A percentile compares a stretch with the other conserved stretches of the same genome.
Evolutionary conservation across 1,140 invertebrate species (phyloP).

Genomic region (Calephelis virginiensis): DNA sequence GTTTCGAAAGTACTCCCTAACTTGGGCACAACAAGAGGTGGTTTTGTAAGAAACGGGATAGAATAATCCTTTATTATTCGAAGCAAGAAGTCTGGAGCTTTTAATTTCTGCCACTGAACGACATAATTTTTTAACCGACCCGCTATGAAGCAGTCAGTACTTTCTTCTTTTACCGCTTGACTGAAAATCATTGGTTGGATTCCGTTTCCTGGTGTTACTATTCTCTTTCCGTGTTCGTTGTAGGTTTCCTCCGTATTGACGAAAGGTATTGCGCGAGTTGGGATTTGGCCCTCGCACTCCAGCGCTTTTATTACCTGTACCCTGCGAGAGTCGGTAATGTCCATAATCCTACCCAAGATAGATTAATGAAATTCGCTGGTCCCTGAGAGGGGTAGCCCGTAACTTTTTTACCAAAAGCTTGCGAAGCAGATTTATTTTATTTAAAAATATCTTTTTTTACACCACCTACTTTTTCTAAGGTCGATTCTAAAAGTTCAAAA

Average conservation of each 20-base stretch:
- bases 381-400: no score
- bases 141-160: constrained; percentile 26
- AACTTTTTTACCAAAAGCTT: not conserved
- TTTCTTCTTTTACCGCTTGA: not conserved
- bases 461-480: constrained; percentile 29
- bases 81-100: constrained; percentile 3
- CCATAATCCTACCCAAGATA: constrained; percentile 18
- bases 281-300: not conserved
- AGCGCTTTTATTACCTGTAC: not conserved
- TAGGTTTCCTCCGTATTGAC: constrained; percentile 4
- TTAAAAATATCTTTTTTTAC: constrained; percentile 26
- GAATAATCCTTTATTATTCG: constrained; percentile 22
- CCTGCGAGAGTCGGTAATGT: constrained; percentile 7
- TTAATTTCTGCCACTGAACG: constrained; percentile 18
- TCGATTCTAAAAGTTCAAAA: constrained; percentile 11
- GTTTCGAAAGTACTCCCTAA: not conserved
- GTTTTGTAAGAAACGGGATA: constrained; percentile 24
- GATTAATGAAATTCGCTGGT: constrained; percentile 2
- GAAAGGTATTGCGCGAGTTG: constrained; percentile 2
- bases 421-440: constrained; percentile 14
- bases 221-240: not conserved
- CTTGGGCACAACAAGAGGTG: constrained; percentile 14
- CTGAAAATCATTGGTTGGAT: not conserved
- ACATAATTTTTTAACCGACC: constrained; percentile 15
- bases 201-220: constrained; percentile 17